Evolutionary conservation across 2,888 invertebrate genomes (phyloP), one percentile per base, ranked within the genome.

Genomic region (Lypha dubia): DNA sequence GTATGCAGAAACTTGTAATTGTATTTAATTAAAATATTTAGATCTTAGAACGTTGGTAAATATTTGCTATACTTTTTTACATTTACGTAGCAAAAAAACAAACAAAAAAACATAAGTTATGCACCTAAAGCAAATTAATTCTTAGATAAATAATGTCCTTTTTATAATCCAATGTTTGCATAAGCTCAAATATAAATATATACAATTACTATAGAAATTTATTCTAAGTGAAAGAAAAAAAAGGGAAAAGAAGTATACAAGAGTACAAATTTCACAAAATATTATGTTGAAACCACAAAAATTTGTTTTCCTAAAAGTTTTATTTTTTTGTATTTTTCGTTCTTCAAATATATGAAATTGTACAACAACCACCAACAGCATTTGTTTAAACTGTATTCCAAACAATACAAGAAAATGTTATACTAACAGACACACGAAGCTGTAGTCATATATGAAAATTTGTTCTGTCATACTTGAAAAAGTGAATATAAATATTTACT

Each of bases 401-500:
- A 74, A 79, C 58, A 71, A 63, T 51, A 56, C 46, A 24, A 49
- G 38, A 7, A 38, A 49, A 67, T 49, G 24, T 15, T 17, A 63
- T 32, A 65, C 46, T 32, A 17, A 68, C 15, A 38, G n/a, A 77
- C 32, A 74, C 49, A 71, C 8, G 32, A 3, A 51, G 32, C 51
- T 22, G 35, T 38, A 65, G 35, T 41, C 46, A 67, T n/a, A 44
- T 46, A 49, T 11, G 6, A 41, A 62, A 13, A 63, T 35, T 65
- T 56, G n/a, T n/a, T n/a, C n/a, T 28, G 56, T 46, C 44, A 62
- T 49, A 49, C 46, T 65, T 15, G 44, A 17, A 60, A 74, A 68
- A 63, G 74, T 70, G 79, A 70, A 81, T 70, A 49, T 62, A 84
- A 84, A 84, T 84, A 81, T 84, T 81, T 84, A 73, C 70, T 68